phyloP scores from a whole-genome alignment of 2,113 vertebrate species.

The Nesoenas mayeri region DNA sequence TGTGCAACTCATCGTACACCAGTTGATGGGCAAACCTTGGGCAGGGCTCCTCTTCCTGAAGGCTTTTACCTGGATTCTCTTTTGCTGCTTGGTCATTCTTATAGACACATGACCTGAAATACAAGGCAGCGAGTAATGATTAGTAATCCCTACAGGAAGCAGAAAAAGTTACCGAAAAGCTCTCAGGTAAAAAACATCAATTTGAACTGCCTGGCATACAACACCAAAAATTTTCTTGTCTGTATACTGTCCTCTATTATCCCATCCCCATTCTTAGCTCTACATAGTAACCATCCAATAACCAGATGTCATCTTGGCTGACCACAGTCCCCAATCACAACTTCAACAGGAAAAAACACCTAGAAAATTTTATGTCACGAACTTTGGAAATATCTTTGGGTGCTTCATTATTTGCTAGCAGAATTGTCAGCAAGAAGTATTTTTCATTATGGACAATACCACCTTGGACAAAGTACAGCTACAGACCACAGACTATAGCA shows the following conservation, averaged over 20 bases:
- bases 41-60: slow-evolving; percentile 97
- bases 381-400: not conserved
- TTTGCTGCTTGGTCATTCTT: slow-evolving; percentile 97
- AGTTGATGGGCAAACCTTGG: slow-evolving; percentile 98
- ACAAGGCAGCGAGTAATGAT: not conserved
- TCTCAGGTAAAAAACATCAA: not conserved
- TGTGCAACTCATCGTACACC: slow-evolving; percentile 97
- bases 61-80: slow-evolving; percentile 91
- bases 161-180: not conserved
- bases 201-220: not conserved
- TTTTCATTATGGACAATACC: not conserved
- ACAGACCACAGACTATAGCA: not conserved
- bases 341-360: not conserved
- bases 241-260: not conserved
- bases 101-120: slow-evolving; percentile 95
- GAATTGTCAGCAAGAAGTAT: not conserved
- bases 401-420: not conserved
- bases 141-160: not conserved
- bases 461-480: not conserved
- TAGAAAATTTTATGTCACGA: not conserved
- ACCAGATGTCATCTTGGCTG: not conserved
- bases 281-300: not conserved
- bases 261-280: not conserved
- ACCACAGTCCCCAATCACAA: not conserved
- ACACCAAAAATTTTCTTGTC: not conserved